Base-by-base conservation (phyloP, 2,797 vertebrate genomes). In the Clarias platycephalus region DNA sequence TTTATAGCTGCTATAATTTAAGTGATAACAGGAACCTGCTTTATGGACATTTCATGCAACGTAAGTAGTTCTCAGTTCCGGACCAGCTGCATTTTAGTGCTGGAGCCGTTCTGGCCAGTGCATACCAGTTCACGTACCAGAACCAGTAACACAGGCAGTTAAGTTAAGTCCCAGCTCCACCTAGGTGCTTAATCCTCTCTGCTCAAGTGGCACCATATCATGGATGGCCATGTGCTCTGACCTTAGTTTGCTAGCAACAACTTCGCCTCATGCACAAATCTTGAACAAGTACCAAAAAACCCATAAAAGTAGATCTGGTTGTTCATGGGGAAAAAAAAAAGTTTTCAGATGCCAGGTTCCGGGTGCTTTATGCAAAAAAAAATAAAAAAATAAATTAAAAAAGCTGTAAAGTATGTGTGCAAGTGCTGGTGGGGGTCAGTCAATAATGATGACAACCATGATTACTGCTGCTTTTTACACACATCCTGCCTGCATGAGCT, bases 391-490 rank as follows among this genome's bases (percentile, higher is more conserved):
- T n/a, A n/a, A n/a, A n/a, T n/a, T n/a, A n/a, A n/a, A n/a, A 62
- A 62, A 9, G 15, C 53, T 37, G 62, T 67, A 66, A 66, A 49
- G 62, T 68, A 34, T 84, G 90, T 91, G 91, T 91, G 90, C 74
- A 4, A 37, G 85, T 85, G 84, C 68, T 87, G 86, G 57, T 10
- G 88, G 75, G n/a, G 28, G 71, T 66, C 37, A 57, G 89, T 88
- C 40, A 77, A n/a, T 84, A 80, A 81, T 49, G 67, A 82, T 82
- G 83, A 74, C 84, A 80, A 84, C n/a, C 53, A 82, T 70, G 78
- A 91, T 93, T 90, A 90, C 88, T 90, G 85, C 83, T 88, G 76
- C 86, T 70, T 87, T 83, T 92, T 85, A 88, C 91, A 91, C 87
- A 90, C 91, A 91, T 91, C 91, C 90, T 89, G 89, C 84, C 87